These are phyloP conservation scores for Nycticryphes semicollaris DNA, from an alignment of 2,113 vertebrate genomes.

Conservation along the genomic window DNA sequence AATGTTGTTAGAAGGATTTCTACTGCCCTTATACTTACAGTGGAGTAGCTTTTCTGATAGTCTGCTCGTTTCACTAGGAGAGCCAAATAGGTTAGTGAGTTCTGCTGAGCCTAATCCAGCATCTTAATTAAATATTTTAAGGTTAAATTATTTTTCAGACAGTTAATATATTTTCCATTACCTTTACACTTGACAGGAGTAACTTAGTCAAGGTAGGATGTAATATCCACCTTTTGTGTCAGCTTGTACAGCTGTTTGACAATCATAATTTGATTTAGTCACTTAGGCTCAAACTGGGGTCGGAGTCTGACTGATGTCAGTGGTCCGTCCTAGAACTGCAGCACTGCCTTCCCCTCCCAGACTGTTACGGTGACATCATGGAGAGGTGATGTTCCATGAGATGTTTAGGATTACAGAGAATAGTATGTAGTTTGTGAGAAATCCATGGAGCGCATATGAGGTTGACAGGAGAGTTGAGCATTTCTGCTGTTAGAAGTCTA, in stretches of 20 bases:
- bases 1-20: neutral
- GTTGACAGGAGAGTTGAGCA: neutral
- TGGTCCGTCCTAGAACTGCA: neutral
- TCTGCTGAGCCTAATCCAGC: neutral
- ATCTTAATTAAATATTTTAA: neutral
- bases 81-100: neutral
- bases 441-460: fast-evolving
- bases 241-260: neutral
- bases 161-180: neutral
- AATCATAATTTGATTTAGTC: neutral
- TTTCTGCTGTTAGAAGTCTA: neutral
- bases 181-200: neutral
- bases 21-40: neutral
- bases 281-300: neutral
- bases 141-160: neutral
- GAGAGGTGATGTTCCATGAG: neutral
- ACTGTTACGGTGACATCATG: neutral
- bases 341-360: neutral
- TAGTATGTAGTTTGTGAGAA: neutral
- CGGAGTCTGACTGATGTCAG: neutral
- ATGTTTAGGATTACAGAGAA: neutral
- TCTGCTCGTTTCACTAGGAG: neutral
- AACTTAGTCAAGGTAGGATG: neutral
- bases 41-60: neutral
- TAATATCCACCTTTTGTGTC: neutral